These are phyloP conservation scores for Stegostoma tigrinum DNA, from an alignment of 2,113 vertebrate genomes.

Conservation along the genomic window DNA sequence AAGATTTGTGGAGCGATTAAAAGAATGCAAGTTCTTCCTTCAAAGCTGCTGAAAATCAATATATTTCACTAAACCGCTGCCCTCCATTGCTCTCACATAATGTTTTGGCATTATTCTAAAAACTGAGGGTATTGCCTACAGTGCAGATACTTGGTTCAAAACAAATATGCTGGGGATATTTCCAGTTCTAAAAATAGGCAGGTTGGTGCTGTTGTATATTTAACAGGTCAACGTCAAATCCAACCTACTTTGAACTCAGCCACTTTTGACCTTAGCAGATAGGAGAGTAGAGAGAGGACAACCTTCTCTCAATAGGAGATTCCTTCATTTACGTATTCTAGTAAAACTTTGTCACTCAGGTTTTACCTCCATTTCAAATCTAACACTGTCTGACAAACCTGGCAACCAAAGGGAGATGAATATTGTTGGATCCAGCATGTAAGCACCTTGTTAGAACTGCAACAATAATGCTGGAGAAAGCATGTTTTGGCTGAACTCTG, in stretches of 20 bases:
- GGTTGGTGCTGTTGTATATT: neutral
- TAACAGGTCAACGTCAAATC: neutral
- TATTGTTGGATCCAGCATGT: neutral
- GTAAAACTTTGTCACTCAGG: neutral
- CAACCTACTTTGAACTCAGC: neutral
- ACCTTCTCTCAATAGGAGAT: neutral
- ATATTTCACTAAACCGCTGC: neutral
- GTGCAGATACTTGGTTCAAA: neutral
- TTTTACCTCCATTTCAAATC: neutral
- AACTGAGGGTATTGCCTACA: too few relatives aligned
- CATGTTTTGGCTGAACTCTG: neutral
- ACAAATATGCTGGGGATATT: neutral
- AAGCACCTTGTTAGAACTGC: neutral
- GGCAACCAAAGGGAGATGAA: neutral
- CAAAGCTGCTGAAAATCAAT: neutral
- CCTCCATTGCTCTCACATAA: too few relatives aligned
- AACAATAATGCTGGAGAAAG: neutral
- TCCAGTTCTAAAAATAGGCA: neutral
- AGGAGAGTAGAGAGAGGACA: neutral
- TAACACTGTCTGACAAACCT: neutral
- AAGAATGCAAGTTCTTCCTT: neutral
- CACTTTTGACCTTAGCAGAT: neutral
- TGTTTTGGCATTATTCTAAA: too few relatives aligned
- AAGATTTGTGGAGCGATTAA: neutral
- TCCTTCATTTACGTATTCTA: neutral